Conservation (phyloP, 2,888 invertebrate species). For the Apamea crenata region DNA sequence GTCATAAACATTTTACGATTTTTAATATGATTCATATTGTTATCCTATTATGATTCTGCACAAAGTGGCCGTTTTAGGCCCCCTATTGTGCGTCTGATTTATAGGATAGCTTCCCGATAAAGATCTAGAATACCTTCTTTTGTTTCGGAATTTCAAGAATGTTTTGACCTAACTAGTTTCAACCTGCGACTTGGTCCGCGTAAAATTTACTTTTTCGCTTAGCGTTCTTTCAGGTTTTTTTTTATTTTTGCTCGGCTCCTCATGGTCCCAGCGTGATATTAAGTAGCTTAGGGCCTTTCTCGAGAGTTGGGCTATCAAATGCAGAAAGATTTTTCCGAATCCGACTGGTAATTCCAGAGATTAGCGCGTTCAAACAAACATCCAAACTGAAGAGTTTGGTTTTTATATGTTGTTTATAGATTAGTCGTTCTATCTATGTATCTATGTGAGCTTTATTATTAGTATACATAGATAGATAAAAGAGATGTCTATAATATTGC, state of each 20-base stretch:
- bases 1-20: no score
- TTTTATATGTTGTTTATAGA: no score
- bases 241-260: not conserved
- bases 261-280: not conserved
- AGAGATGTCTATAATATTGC: conserved; percentile 11
- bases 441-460: no score
- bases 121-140: conserved; percentile 26
- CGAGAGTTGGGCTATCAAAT: not conserved
- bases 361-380: not conserved
- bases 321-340: not conserved
- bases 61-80: no score
- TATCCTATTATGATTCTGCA: no score
- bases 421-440: no score
- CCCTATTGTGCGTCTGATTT: conserved; percentile 50
- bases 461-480: conserved; percentile 4
- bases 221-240: not conserved
- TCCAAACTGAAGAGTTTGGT: no score
- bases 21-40: no score
- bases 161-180: not conserved
- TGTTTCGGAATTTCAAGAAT: conserved; percentile 25
- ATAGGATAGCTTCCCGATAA: conserved; percentile 39
- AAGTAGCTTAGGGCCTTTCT: no score
- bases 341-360: no score
- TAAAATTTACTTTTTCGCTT: no score
- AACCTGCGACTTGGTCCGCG: not conserved